Percentiles rank a stretch among this genome's conserved stretches.
Evolutionary conservation across 1,140 invertebrate genomes (phyloP).

Genomic region (Zeugodacus cucurbitae): DNA sequence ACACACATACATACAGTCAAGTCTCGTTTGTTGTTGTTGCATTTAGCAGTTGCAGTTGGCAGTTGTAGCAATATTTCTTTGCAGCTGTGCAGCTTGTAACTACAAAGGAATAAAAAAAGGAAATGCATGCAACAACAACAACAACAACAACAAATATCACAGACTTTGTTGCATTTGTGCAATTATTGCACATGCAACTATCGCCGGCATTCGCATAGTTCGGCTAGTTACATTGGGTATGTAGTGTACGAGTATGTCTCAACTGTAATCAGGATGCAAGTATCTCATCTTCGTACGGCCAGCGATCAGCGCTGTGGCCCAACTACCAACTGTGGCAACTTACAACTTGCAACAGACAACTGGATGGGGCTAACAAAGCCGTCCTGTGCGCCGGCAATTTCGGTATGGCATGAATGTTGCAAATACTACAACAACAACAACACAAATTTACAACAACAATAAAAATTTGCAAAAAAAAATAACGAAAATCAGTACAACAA

Average conservation of each 20-base stretch:
- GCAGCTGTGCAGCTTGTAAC: constrained; percentile 35
- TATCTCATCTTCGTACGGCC: constrained; percentile 64
- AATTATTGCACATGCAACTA: constrained; percentile 37
- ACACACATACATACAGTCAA: neutral
- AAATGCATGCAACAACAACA: neutral
- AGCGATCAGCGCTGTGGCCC: no score
- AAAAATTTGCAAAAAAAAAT: no score
- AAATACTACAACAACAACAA: neutral
- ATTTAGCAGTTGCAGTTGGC: neutral
- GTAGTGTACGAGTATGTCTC: neutral
- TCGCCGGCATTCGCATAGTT: neutral
- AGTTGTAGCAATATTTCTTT: constrained; percentile 41
- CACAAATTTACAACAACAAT: neutral
- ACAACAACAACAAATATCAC: neutral
- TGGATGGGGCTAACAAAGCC: constrained; percentile 59
- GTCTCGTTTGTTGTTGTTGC: neutral
- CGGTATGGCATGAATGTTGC: constrained; percentile 19
- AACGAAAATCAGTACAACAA: neutral
- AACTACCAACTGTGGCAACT: constrained; percentile 61
- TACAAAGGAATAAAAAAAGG: neutral
- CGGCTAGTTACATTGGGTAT: neutral
- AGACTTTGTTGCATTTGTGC: neutral
- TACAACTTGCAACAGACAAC: constrained; percentile 46
- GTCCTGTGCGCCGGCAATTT: constrained; percentile 48
- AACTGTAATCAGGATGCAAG: constrained; percentile 62